phyloP scores from a whole-genome alignment of 2,888 invertebrate genomes.

The Leptura quadrifasciata region DNA sequence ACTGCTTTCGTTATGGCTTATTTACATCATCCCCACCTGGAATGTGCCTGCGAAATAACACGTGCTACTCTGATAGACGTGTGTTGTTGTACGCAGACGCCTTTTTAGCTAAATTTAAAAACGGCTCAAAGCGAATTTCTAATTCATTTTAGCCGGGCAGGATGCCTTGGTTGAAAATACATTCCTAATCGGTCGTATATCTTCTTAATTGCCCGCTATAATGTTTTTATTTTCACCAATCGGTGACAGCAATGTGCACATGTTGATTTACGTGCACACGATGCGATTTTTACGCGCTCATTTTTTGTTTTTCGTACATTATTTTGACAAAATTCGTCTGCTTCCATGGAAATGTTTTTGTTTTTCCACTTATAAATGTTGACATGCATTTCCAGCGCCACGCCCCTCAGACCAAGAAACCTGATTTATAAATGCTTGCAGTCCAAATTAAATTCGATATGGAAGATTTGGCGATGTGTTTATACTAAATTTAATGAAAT shows the following conservation, averaged over 20 bases:
- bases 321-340: slow-evolving; percentile 1
- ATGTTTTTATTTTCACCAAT: slow-evolving; percentile 20
- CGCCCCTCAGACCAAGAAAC: not conserved
- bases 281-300: not conserved
- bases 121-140: slow-evolving; percentile 12
- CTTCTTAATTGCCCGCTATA: slow-evolving; percentile 19
- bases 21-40: slow-evolving; percentile 26
- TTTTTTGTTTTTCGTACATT: not conserved
- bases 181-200: slow-evolving; percentile 28
- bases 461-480: slow-evolving; percentile 3
- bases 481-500: not conserved
- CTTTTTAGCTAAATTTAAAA: slow-evolving; percentile 17
- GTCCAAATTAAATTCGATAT: not conserved
- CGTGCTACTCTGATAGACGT: slow-evolving; percentile 14
- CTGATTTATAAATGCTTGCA: slow-evolving; percentile 15
- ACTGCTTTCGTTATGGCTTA: slow-evolving; percentile 8
- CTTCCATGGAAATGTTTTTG: not conserved
- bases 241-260: slow-evolving; percentile 11
- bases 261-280: slow-evolving; percentile 9
- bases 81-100: slow-evolving; percentile 32
- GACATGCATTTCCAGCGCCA: not conserved
- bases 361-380: not conserved
- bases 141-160: slow-evolving; percentile 2
- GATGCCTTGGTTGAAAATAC: slow-evolving; percentile 9
- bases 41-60: slow-evolving; percentile 4